These are phyloP conservation scores for Moxostoma hubbsi DNA, from an alignment of 2,797 vertebrate species.

Conservation along the genomic window DNA sequence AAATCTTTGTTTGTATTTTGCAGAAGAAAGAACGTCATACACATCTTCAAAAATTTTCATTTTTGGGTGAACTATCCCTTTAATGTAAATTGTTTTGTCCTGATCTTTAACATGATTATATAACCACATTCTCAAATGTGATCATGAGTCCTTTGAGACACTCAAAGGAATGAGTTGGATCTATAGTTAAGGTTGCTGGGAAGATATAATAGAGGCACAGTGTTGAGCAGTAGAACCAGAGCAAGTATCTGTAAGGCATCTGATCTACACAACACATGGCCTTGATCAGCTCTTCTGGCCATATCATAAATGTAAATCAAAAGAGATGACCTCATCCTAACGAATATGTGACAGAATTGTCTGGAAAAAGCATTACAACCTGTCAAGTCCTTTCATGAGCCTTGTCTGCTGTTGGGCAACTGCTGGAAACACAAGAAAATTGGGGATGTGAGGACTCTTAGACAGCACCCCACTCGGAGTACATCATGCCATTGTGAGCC, in stretches of 20 bases:
- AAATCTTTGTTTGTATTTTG: no score
- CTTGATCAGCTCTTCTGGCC: constrained; percentile 22
- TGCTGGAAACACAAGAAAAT: constrained; percentile 25
- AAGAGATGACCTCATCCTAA: constrained; percentile 37
- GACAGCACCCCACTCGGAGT: constrained; percentile 35
- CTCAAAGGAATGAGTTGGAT: not conserved
- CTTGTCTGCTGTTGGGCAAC: constrained; percentile 32
- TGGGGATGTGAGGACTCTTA: constrained; percentile 35
- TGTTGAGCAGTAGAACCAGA: not conserved
- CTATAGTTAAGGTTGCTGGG: not conserved
- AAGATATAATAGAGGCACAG: not conserved
- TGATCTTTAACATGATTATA: no score
- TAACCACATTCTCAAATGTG: no score
- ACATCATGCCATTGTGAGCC: constrained; percentile 23
- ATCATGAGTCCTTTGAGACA: not conserved
- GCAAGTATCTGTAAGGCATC: constrained; percentile 26
- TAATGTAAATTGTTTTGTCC: no score
- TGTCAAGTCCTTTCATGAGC: constrained; percentile 33
- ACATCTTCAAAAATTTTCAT: no score
- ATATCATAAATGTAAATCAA: constrained; percentile 40
- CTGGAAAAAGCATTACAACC: constrained; percentile 53
- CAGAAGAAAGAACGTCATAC: no score
- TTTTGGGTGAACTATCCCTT: no score
- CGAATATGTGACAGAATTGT: constrained; percentile 17
- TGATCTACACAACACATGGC: constrained; percentile 12